phyloP scores from a whole-genome alignment of 1,140 invertebrate species.

The Achroia grisella region DNA sequence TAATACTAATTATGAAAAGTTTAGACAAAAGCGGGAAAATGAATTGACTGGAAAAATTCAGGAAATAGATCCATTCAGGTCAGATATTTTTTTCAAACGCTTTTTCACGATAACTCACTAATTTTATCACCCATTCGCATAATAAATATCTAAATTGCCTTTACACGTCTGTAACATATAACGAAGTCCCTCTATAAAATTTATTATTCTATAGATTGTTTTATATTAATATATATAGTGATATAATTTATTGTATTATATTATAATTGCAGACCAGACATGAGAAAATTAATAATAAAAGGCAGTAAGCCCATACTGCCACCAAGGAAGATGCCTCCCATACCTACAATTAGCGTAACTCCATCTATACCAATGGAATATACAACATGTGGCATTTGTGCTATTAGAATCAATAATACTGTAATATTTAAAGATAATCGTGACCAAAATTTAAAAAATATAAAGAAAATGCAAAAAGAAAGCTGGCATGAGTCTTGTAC shows the following conservation, averaged over 20 bases:
- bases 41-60: conserved; percentile 31
- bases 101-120: too few species aligned
- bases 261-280: conserved; percentile 41
- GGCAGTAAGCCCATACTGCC: conserved; percentile 38
- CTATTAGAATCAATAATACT: conserved; percentile 54
- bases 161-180: too few species aligned
- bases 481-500: conserved; percentile 34
- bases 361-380: not conserved
- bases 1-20: conserved; percentile 34
- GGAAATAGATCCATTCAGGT: conserved; percentile 56
- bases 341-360: conserved; percentile 25
- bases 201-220: too few species aligned
- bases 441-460: conserved; percentile 20
- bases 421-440: conserved; percentile 37
- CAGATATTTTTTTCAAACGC: too few species aligned
- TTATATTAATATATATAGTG: too few species aligned
- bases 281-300: conserved; percentile 36
- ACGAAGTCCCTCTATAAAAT: too few species aligned
- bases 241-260: too few species aligned
- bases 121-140: too few species aligned
- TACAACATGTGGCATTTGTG: conserved; percentile 21
- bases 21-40: conserved; percentile 36
- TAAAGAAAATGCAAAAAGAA: conserved; percentile 34
- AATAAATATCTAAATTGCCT: too few species aligned
- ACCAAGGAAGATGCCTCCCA: conserved; percentile 22